Percentiles rank a stretch among this genome's conserved stretches.
Evolutionary conservation across 2,797 vertebrate genomes (phyloP).

Genomic region (Scolopax bukidnonensis): DNA sequence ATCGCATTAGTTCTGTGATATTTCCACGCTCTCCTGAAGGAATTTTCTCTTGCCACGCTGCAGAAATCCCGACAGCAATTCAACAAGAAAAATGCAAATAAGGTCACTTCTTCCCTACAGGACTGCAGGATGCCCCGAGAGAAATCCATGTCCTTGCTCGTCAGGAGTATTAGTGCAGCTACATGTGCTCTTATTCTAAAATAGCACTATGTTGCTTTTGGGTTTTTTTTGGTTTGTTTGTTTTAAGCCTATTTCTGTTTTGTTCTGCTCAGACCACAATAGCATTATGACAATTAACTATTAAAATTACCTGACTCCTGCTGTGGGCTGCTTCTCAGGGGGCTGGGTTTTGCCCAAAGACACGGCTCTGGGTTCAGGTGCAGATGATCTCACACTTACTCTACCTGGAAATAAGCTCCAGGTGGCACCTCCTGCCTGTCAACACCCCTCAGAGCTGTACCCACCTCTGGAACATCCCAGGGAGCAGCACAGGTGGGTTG

Average conservation of each 20-base stretch:
- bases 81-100: constrained; percentile 66
- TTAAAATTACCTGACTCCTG: background rate
- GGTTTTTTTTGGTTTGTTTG: background rate
- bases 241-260: constrained; percentile 33
- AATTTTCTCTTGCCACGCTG: background rate
- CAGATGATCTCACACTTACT: rapidly evolving
- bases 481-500: background rate
- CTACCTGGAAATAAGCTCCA: background rate
- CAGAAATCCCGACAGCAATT: constrained; percentile 58
- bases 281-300: background rate
- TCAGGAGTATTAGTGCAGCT: constrained; percentile 53
- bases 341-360: background rate
- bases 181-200: constrained; percentile 44
- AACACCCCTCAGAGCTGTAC: rapidly evolving
- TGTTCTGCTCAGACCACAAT: background rate
- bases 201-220: constrained; percentile 50
- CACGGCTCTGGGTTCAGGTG: background rate
- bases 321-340: background rate
- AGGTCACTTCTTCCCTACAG: constrained; percentile 67
- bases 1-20: constrained; percentile 41
- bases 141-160: constrained; percentile 54
- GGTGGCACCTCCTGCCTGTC: background rate
- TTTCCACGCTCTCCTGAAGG: constrained; percentile 51
- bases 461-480: background rate
- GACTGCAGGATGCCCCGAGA: constrained; percentile 35